Evolutionary conservation across 2,113 vertebrate species (phyloP).

Genomic region (Miniopterus natalensis): DNA sequence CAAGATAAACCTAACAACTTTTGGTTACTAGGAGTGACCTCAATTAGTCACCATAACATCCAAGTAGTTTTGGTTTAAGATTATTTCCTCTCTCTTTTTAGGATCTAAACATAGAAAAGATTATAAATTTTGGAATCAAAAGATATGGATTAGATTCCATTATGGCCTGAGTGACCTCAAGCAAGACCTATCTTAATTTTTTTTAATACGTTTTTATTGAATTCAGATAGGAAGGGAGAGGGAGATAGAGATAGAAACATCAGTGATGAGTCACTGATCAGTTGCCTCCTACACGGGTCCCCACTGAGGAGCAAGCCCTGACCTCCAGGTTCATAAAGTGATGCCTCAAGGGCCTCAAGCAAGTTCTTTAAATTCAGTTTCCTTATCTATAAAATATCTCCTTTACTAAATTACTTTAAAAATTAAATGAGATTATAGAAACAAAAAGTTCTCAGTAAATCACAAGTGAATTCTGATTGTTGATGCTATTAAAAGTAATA

Average conservation of each 20-base stretch:
- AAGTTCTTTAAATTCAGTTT: slow-evolving; percentile 38
- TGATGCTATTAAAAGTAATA: slow-evolving; percentile 15
- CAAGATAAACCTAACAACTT: slow-evolving; percentile 50
- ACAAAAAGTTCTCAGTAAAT: slow-evolving; percentile 40
- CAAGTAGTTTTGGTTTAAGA: slow-evolving; percentile 51
- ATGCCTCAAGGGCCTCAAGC: not conserved
- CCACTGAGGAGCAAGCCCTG: too few species aligned
- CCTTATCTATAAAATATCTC: not conserved
- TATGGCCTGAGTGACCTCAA: not conserved
- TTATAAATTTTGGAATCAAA: not conserved
- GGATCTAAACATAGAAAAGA: slow-evolving; percentile 23
- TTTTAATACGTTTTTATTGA: too few species aligned
- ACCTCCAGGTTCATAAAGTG: too few species aligned
- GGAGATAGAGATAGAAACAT: too few species aligned
- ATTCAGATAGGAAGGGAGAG: too few species aligned
- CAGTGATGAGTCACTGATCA: too few species aligned
- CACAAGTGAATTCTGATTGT: slow-evolving; percentile 13
- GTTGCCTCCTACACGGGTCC: too few species aligned
- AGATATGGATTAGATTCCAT: not conserved
- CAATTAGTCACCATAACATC: slow-evolving; percentile 5
- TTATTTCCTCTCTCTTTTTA: not conserved
- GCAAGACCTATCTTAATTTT: not conserved
- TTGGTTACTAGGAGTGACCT: not conserved
- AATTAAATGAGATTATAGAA: slow-evolving; percentile 24
- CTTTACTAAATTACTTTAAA: slow-evolving; percentile 16